These are phyloP conservation scores for Nycteola revayana DNA, from an alignment of 2,888 invertebrate species.

Conservation along the genomic window DNA sequence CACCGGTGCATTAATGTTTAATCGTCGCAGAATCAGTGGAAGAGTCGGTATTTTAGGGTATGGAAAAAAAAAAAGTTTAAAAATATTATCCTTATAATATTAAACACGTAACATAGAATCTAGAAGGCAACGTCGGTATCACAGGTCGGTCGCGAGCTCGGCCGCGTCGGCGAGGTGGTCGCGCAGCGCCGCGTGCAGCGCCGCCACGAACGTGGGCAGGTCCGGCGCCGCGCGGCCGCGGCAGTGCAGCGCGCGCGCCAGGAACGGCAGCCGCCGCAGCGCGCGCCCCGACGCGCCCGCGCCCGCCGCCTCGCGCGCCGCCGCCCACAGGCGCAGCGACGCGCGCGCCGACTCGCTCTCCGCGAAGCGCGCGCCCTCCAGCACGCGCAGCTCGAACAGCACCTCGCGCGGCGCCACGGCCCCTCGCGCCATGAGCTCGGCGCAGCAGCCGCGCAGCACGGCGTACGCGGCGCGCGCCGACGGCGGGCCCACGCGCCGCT, in stretches of 20 bases:
- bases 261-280: constrained; percentile 82
- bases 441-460: constrained; percentile 91
- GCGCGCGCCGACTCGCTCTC: constrained; percentile 46
- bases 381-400: constrained; percentile 51
- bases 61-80: too few relatives aligned
- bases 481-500: constrained; percentile 93
- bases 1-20: too few relatives aligned
- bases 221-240: constrained; percentile 31
- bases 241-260: constrained; percentile 92
- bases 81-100: too few relatives aligned
- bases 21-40: too few relatives aligned
- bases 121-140: too few relatives aligned
- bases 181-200: constrained; percentile 44
- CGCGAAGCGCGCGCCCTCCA: constrained; percentile 54
- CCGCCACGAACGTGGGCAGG: constrained; percentile 38
- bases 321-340: constrained; percentile 49
- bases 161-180: constrained; percentile 46
- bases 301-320: constrained; percentile 44
- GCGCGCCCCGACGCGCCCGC: constrained; percentile 91
- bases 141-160: too few relatives aligned
- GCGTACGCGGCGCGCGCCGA: constrained; percentile 88
- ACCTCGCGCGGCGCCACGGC: constrained; percentile 52
- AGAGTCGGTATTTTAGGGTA: too few relatives aligned
- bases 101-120: too few relatives aligned
- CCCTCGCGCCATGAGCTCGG: constrained; percentile 90